Evolutionary conservation across 2,797 vertebrate species (phyloP).

Genomic region (Sebastes steindachneri): DNA sequence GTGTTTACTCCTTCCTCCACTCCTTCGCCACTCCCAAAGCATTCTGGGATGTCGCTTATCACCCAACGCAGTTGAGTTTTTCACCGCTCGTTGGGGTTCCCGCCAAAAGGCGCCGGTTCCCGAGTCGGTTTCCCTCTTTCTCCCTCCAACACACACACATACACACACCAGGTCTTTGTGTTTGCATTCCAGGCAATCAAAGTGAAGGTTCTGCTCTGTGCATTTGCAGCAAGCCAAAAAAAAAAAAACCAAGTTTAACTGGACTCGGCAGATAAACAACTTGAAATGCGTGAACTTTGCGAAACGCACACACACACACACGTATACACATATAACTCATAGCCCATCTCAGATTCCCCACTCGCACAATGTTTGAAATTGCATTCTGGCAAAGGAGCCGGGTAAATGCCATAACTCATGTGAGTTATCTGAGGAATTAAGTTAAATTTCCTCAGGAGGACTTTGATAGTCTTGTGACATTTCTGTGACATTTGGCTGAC

Average conservation of each 20-base stretch:
- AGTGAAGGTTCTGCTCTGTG: conserved; percentile 68
- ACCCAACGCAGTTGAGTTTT: conserved; percentile 69
- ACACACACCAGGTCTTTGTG: conserved; percentile 43
- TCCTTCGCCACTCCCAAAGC: conserved; percentile 53
- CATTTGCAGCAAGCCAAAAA: conserved; percentile 52
- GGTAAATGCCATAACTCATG: conserved; percentile 69
- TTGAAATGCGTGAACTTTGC: conserved; percentile 62
- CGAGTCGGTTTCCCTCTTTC: conserved; percentile 36
- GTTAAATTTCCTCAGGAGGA: conserved; percentile 63
- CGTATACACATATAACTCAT: background rate
- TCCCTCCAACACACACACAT: conserved; percentile 20
- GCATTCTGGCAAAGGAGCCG: conserved; percentile 33
- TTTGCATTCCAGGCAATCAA: conserved; percentile 75
- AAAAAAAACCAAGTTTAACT: conserved; percentile 55
- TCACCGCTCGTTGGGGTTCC: conserved; percentile 46
- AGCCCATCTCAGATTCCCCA: conserved; percentile 35
- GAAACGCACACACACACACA: background rate
- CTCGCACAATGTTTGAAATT: conserved; percentile 55
- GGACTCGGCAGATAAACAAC: conserved; percentile 70
- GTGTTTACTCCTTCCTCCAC: conserved; percentile 25
- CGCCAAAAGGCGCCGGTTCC: conserved; percentile 68
- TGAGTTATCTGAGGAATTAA: conserved; percentile 67
- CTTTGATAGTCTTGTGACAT: conserved; percentile 74
- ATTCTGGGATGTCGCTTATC: conserved; percentile 80
- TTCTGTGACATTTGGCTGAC: conserved; percentile 77